These are phyloP conservation scores for Aphis gossypii DNA, from an alignment of 1,140 invertebrate genomes.

Conservation along the genomic window DNA sequence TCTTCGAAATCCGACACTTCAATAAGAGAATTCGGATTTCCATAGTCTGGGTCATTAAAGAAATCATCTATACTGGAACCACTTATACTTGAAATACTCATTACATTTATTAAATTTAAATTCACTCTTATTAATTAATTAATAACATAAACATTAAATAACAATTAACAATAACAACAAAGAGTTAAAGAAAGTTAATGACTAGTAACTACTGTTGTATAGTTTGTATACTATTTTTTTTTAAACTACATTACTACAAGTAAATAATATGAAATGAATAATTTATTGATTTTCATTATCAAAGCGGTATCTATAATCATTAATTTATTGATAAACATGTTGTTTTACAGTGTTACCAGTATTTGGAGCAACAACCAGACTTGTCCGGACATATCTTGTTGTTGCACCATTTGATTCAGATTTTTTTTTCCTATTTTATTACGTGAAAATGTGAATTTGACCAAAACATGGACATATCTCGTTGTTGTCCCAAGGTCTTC, in stretches of 20 bases:
- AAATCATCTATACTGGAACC: conserved; percentile 28
- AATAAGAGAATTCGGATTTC: conserved; percentile 30
- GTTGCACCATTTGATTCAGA: too few species aligned
- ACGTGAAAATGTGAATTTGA: too few species aligned
- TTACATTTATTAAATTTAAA: background rate
- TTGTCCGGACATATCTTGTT: too few species aligned
- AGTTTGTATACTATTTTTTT: too few species aligned
- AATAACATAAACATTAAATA: conserved; percentile 32
- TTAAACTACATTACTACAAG: too few species aligned
- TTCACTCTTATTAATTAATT: background rate
- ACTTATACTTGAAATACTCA: conserved; percentile 43
- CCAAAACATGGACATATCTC: too few species aligned
- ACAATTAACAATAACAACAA: conserved; percentile 24
- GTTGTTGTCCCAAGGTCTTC: too few species aligned
- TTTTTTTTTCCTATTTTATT: too few species aligned
- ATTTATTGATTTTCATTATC: background rate
- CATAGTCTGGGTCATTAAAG: conserved; percentile 34
- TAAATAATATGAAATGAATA: too few species aligned
- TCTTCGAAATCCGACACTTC: conserved; percentile 36
- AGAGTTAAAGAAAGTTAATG: background rate
- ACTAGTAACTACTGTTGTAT: too few species aligned
- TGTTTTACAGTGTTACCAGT: background rate
- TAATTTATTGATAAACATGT: conserved; percentile 23
- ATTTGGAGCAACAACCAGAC: background rate
- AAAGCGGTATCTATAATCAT: background rate